Evolutionary conservation across 2,888 invertebrate genomes (phyloP).

Genomic region (Nasonia oneida): DNA sequence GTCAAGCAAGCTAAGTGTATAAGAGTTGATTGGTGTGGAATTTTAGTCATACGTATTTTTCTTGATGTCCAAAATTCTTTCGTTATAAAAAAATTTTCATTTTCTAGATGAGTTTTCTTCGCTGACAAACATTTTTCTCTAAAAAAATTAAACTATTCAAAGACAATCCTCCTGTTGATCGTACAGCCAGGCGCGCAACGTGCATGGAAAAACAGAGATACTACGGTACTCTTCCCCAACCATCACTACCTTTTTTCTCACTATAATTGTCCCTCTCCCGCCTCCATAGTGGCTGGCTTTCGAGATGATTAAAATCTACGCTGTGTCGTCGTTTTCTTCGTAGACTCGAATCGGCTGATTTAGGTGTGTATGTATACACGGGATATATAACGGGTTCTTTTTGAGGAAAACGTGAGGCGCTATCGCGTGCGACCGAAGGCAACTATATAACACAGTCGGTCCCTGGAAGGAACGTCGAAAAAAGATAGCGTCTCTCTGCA

Average conservation of each 20-base stretch:
- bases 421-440: conserved; percentile 55
- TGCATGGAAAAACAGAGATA: not conserved
- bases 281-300: conserved; percentile 9
- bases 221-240: conserved; percentile 48
- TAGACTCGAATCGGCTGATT: conserved; percentile 23
- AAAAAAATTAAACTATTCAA: not conserved
- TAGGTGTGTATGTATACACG: conserved; percentile 10
- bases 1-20: not conserved
- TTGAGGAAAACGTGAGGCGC: conserved; percentile 53
- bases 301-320: conserved; percentile 55
- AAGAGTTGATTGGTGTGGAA: not conserved
- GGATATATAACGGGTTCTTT: conserved; percentile 55
- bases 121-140: not conserved
- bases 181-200: not conserved
- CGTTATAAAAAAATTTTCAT: not conserved
- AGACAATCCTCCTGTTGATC: not conserved
- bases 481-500: conserved; percentile 26
- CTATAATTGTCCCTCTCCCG: conserved; percentile 42
- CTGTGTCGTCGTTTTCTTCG: not conserved
- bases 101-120: not conserved
- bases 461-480: conserved; percentile 17
- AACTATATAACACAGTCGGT: not conserved
- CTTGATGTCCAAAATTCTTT: not conserved
- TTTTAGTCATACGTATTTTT: too few relatives aligned
- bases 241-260: conserved; percentile 44